Base-by-base conservation (phyloP, 2,797 vertebrate genomes). In the Moxostoma hubbsi region DNA sequence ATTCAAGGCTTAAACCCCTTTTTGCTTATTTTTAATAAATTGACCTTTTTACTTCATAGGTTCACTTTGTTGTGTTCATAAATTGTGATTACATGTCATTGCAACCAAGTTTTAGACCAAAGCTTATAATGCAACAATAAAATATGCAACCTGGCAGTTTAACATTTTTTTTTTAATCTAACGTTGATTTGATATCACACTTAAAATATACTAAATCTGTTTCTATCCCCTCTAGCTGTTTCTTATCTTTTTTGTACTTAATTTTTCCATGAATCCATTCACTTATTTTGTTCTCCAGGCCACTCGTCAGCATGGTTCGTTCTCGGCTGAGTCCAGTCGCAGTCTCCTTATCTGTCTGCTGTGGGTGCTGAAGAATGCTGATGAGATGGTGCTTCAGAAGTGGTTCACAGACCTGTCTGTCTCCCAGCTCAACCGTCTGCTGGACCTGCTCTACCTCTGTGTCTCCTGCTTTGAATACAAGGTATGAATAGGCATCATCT, bases 381-480 rank as follows among this genome's bases (percentile, higher is more conserved):
- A 99, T 9, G 97, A 98, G 89, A 92, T 95, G 46, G 94, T 99
- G 81, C 85, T 99, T 64, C 98, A 99, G 90, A 98, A 98, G 53
- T 99, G 98, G 98, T 99, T 99, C 92, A 98, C 96, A 1, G 98
- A 99, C 88, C 95, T 99, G 53, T 99, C 98, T 0, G 97, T 99
- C 83, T 91, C 97, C 43, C 98, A 99, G 90, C 95, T 99, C 43
- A 99, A 98, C 87, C 95, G 98, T 5, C 94, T 99, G 24, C 90
- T 99, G 85, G 98, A 99, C 86, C 93, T 99, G 84, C 97, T 99
- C 51, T 97, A 99, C 85, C 96, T 99, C 83, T 99, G 98, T 0
- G 97, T 98, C 2, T 99, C 98, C 87, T 99, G 98, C 91, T 99
- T 99, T 67, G 98, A 99, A 85, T 99, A 99, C 92, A 99, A 99